A percentile compares a stretch with the other conserved stretches of the same genome.
Conservation (phyloP, 2,113 vertebrate genomes). For the Zosterops pallidus region DNA sequence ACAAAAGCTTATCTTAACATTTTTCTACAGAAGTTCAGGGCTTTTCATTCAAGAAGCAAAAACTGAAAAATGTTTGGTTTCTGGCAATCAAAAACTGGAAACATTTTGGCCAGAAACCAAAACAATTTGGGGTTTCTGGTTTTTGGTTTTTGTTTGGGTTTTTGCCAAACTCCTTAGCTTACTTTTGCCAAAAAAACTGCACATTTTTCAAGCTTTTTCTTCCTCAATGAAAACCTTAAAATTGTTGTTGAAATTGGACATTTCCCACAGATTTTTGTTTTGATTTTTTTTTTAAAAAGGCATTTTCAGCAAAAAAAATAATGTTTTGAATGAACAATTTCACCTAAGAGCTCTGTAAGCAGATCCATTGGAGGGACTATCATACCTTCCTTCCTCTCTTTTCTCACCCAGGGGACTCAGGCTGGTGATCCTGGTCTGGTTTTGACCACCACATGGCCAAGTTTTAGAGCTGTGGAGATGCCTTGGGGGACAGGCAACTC, state of each 20-base stretch:
- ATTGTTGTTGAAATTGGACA: slow-evolving; percentile 61
- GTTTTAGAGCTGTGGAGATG: background rate
- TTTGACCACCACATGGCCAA: background rate
- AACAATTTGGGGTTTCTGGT: slow-evolving; percentile 49
- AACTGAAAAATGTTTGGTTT: slow-evolving; percentile 37
- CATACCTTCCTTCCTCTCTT: background rate
- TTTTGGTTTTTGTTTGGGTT: slow-evolving; percentile 43
- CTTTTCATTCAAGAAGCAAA: slow-evolving; percentile 19
- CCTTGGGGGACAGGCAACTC: accelerated
- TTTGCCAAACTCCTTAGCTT: slow-evolving; percentile 32
- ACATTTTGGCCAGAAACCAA: slow-evolving; percentile 39
- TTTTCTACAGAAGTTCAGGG: background rate
- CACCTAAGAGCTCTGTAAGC: background rate
- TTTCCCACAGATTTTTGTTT: background rate
- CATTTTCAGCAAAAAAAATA: background rate
- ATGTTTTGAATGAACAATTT: background rate
- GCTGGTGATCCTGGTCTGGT: background rate
- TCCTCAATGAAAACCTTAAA: slow-evolving; percentile 54
- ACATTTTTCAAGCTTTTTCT: slow-evolving; percentile 58
- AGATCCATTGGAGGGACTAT: background rate
- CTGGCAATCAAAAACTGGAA: slow-evolving; percentile 56
- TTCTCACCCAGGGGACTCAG: background rate
- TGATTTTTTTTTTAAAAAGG: background rate
- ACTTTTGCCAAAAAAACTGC: slow-evolving; percentile 40
- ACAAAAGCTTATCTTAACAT: background rate